phyloP scores from a whole-genome alignment of 2,888 invertebrate genomes.

The Polymixis flavicincta region DNA sequence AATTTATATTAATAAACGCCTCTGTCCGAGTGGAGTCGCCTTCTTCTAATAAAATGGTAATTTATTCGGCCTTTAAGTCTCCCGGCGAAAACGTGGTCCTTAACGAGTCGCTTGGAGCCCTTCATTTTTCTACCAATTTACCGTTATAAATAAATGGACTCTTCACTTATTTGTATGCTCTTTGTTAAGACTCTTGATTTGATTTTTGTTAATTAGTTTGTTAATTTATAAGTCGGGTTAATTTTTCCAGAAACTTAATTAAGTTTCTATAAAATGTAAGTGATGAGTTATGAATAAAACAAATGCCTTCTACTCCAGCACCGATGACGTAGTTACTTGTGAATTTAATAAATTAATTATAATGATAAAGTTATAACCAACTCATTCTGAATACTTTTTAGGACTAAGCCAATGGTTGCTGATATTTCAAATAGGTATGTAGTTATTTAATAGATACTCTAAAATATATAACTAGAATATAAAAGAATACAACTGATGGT shows the following conservation, averaged over 20 bases:
- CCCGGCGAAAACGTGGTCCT: constrained; percentile 72
- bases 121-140: constrained; percentile 82
- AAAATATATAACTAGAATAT: not conserved
- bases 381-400: not conserved
- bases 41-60: constrained; percentile 77
- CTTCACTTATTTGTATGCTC: constrained; percentile 70
- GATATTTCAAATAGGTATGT: not conserved
- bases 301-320: not conserved
- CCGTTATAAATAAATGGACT: constrained; percentile 73
- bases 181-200: constrained; percentile 40
- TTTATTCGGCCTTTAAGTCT: constrained; percentile 81
- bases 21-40: constrained; percentile 67
- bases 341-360: not conserved
- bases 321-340: not conserved
- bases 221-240: constrained; percentile 24
- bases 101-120: constrained; percentile 78
- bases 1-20: constrained; percentile 79
- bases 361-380: not conserved
- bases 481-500: not conserved
- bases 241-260: constrained; percentile 14
- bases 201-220: constrained; percentile 46
- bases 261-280: constrained; percentile 1
- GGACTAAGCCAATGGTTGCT: not conserved
- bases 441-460: too few species aligned
- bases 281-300: constrained; percentile 5